phyloP scores from a whole-genome alignment of 1,140 invertebrate genomes.

The Drosophila ananassae region DNA sequence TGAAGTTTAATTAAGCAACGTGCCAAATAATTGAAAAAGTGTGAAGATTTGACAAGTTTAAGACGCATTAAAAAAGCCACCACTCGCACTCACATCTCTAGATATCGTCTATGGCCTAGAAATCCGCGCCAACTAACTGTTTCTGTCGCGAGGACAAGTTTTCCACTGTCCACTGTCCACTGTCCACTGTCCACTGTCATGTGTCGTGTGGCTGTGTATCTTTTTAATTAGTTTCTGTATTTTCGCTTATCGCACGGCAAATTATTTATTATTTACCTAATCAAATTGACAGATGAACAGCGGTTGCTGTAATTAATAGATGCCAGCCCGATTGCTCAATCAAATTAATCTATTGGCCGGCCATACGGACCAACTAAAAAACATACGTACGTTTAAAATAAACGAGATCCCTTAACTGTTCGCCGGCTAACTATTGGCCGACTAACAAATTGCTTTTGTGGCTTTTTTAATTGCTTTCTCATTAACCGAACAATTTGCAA shows the following conservation, averaged over 20 bases:
- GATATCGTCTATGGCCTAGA: constrained; percentile 56
- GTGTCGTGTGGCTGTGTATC: not conserved
- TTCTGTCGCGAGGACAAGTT: constrained; percentile 43
- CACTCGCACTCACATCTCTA: not conserved
- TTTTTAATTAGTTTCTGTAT: constrained; percentile 47
- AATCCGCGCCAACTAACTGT: constrained; percentile 47
- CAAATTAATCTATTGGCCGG: constrained; percentile 24
- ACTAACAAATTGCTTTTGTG: constrained; percentile 21
- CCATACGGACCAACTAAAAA: constrained; percentile 5
- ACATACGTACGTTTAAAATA: not conserved
- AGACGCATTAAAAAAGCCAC: constrained; percentile 69
- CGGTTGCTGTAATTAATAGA: constrained; percentile 47
- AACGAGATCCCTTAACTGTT: constrained; percentile 2
- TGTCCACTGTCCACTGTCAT: constrained; percentile 3
- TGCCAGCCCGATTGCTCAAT: constrained; percentile 40
- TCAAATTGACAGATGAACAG: constrained; percentile 72
- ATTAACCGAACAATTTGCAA: constrained; percentile 53
- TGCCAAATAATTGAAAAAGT: constrained; percentile 83
- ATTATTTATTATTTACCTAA: constrained; percentile 68
- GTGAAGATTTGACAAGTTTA: constrained; percentile 83
- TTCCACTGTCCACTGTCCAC: constrained; percentile 8
- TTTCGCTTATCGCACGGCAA: constrained; percentile 37
- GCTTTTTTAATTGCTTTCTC: constrained; percentile 37
- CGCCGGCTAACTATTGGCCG: constrained; percentile 6
- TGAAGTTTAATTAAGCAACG: constrained; percentile 83